phyloP scores from a whole-genome alignment of 2,797 vertebrate genomes.

The Schizothorax lantsangensis region DNA sequence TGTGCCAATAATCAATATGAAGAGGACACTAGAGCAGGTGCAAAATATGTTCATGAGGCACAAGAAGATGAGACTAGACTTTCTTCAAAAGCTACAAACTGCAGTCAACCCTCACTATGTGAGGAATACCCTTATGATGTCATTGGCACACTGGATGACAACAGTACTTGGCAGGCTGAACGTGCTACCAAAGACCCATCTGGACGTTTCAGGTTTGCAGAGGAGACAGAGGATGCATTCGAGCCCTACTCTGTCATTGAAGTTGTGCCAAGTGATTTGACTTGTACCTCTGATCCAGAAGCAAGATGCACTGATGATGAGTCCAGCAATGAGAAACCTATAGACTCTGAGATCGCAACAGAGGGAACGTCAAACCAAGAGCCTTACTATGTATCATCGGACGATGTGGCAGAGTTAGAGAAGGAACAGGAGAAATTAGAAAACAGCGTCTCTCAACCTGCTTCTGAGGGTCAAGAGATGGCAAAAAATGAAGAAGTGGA shows the following conservation, averaged over 20 bases:
- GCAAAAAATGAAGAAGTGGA: conserved; percentile 69
- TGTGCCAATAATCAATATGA: conserved; percentile 49
- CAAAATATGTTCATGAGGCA: conserved; percentile 57
- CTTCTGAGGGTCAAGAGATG: conserved; percentile 61
- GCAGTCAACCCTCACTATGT: conserved; percentile 69
- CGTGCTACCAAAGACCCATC: conserved; percentile 79
- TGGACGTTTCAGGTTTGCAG: conserved; percentile 78
- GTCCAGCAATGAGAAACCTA: conserved; percentile 63
- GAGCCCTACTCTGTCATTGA: conserved; percentile 82
- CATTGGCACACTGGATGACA: conserved; percentile 77
- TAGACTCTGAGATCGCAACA: conserved; percentile 59
- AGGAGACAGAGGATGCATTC: conserved; percentile 79
- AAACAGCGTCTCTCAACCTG: conserved; percentile 46
- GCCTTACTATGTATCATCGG: conserved; percentile 77
- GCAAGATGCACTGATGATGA: conserved; percentile 66
- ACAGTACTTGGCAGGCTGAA: conserved; percentile 80
- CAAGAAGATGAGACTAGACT: conserved; percentile 55
- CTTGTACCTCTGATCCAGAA: conserved; percentile 75
- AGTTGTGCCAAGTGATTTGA: conserved; percentile 69
- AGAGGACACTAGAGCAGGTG: conserved; percentile 55
- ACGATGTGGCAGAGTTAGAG: conserved; percentile 75
- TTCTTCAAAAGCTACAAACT: conserved; percentile 70
- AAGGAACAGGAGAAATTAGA: conserved; percentile 66
- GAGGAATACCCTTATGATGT: conserved; percentile 81
- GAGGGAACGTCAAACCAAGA: conserved; percentile 70